A percentile compares a stretch with the other conserved stretches of the same genome.
These are phyloP conservation scores for Limnephilus lunatus DNA, from an alignment of 2,888 invertebrate genomes.

Conservation along the genomic window DNA sequence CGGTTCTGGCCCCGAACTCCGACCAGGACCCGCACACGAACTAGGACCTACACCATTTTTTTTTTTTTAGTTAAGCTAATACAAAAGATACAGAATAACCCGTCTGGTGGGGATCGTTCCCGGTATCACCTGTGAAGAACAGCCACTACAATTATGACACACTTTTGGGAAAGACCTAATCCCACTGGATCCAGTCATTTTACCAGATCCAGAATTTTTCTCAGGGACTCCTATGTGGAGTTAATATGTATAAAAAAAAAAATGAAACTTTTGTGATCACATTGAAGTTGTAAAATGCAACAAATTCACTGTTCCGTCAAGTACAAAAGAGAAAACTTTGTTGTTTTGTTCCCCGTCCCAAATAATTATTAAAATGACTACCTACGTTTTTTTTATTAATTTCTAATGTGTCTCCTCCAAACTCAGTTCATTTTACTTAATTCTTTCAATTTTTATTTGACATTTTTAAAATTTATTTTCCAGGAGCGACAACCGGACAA, in stretches of 20 bases:
- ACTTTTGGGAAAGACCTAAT: neutral
- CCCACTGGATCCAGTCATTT: neutral
- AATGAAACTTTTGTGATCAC: neutral
- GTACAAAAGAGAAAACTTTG: no score
- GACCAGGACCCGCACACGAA: no score
- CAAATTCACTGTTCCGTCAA: neutral
- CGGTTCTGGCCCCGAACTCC: no score
- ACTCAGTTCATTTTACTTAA: neutral
- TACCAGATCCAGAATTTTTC: no score
- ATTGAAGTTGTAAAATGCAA: neutral
- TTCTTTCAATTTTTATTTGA: neutral
- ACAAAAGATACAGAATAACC: no score
- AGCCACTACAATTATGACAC: no score
- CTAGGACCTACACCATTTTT: no score
- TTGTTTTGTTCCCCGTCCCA: neutral
- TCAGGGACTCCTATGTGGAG: no score
- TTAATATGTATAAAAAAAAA: no score
- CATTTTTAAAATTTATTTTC: conserved; percentile 67
- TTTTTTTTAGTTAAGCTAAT: no score
- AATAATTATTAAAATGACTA: neutral
- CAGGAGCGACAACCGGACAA: conserved; percentile 82
- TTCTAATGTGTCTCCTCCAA: neutral
- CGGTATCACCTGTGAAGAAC: no score
- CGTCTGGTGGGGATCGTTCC: no score
- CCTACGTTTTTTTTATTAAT: neutral